A percentile compares a stretch with the other conserved stretches of the same genome.
Evolutionary conservation across 2,113 vertebrate genomes (phyloP).

Genomic region (Himantopus leucocephalus): DNA sequence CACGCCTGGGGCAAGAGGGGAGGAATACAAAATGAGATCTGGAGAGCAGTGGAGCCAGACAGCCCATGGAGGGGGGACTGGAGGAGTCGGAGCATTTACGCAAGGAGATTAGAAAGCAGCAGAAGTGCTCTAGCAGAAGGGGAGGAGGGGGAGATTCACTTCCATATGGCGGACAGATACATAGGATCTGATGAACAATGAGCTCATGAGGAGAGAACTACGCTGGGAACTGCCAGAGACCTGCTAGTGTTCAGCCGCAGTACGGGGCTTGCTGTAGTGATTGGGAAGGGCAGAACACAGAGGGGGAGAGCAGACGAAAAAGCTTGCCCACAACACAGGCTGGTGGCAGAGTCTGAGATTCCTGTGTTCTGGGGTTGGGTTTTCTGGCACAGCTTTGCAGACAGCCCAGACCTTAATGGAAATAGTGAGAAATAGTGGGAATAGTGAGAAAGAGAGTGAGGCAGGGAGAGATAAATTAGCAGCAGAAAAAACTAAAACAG

Average conservation of each 20-base stretch:
- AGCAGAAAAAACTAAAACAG: not conserved
- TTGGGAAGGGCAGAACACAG: not conserved
- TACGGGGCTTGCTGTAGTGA: not conserved
- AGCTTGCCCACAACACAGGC: not conserved
- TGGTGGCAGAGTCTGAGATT: not conserved
- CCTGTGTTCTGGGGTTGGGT: not conserved
- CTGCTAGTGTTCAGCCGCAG: not conserved
- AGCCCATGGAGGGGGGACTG: not conserved
- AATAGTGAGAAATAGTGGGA: not conserved
- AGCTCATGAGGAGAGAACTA: not conserved
- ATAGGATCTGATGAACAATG: not conserved
- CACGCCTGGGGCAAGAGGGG: not conserved
- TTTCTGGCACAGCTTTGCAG: not conserved
- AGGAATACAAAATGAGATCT: no score
- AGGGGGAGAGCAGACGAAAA: accelerated
- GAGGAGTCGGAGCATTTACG: not conserved
- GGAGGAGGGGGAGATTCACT: not conserved
- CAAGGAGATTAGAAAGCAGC: not conserved
- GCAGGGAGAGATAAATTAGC: not conserved
- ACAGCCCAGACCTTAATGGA: not conserved
- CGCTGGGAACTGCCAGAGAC: not conserved
- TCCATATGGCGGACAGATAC: not conserved
- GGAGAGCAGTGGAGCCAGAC: not conserved
- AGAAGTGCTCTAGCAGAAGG: not conserved
- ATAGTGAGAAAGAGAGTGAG: not conserved